Conservation (phyloP, 1,140 invertebrate genomes). For the Micrasema minimum region DNA sequence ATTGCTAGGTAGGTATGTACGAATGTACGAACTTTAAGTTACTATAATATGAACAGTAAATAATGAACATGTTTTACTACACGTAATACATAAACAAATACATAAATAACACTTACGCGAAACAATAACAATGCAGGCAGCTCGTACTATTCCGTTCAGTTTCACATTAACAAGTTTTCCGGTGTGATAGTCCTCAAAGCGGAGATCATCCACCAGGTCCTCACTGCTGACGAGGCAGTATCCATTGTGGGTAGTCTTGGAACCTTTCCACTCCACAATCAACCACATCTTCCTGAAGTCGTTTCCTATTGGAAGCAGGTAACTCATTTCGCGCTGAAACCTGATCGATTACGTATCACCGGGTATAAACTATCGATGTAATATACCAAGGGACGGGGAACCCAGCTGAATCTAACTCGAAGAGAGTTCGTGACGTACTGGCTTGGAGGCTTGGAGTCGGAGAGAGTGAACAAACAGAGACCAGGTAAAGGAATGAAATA, state of each 20-base stretch:
- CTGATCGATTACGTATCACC: conserved; percentile 7
- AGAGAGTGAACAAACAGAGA: not conserved
- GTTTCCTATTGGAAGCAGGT: conserved; percentile 39
- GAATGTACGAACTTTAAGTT: no score
- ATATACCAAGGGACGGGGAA: conserved; percentile 15
- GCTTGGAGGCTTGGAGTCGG: not conserved
- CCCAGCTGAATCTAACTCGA: conserved; percentile 14
- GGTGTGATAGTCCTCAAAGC: conserved; percentile 44
- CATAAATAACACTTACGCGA: conserved; percentile 50
- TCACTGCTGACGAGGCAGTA: conserved; percentile 42
- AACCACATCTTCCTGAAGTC: conserved; percentile 44
- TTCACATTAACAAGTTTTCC: conserved; percentile 43
- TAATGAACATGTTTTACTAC: no score
- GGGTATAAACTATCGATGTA: no score
- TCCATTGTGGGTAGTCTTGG: conserved; percentile 31
- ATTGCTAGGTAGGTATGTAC: no score
- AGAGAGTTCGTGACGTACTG: conserved; percentile 9
- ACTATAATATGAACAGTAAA: no score
- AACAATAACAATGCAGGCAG: conserved; percentile 47
- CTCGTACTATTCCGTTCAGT: conserved; percentile 11
- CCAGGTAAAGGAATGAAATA: conserved; percentile 2
- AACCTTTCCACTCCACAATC: conserved; percentile 45
- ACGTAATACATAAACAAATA: no score
- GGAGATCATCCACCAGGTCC: conserved; percentile 30
- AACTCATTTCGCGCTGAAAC: conserved; percentile 28